phyloP scores from a whole-genome alignment of 1,140 invertebrate species.

The Diuraphis noxia region DNA sequence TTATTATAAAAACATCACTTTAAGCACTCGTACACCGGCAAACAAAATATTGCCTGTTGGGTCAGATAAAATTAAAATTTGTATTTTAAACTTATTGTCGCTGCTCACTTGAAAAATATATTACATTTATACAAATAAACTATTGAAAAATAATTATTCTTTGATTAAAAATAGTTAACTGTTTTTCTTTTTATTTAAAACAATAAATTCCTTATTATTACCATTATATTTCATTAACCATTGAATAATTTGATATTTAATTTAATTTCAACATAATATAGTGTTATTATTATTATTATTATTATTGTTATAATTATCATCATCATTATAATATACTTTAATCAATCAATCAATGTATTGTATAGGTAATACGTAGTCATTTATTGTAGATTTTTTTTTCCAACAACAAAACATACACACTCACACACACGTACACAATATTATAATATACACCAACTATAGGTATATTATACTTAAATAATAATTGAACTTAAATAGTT shows the following conservation, averaged over 20 bases:
- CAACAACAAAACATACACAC: slow-evolving; percentile 24
- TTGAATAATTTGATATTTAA: slow-evolving; percentile 2
- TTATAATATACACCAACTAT: background rate
- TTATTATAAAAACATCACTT: slow-evolving; percentile 5
- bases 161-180: background rate
- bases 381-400: background rate
- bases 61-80: slow-evolving; percentile 1
- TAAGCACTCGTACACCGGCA: slow-evolving; percentile 3
- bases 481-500: slow-evolving; percentile 1
- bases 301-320: background rate
- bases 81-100: slow-evolving; percentile 6
- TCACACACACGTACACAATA: background rate
- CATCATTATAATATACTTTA: slow-evolving; percentile 5
- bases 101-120: slow-evolving; percentile 31
- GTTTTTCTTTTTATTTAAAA: background rate
- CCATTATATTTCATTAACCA: background rate
- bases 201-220: background rate
- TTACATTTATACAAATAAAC: slow-evolving; percentile 14
- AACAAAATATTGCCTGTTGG: background rate
- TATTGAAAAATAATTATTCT: background rate
- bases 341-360: background rate
- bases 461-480: background rate
- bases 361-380: background rate
- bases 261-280: background rate
- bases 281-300: slow-evolving; percentile 5